These are phyloP conservation scores for Uria aalge DNA, from an alignment of 2,113 vertebrate species.

Conservation along the genomic window DNA sequence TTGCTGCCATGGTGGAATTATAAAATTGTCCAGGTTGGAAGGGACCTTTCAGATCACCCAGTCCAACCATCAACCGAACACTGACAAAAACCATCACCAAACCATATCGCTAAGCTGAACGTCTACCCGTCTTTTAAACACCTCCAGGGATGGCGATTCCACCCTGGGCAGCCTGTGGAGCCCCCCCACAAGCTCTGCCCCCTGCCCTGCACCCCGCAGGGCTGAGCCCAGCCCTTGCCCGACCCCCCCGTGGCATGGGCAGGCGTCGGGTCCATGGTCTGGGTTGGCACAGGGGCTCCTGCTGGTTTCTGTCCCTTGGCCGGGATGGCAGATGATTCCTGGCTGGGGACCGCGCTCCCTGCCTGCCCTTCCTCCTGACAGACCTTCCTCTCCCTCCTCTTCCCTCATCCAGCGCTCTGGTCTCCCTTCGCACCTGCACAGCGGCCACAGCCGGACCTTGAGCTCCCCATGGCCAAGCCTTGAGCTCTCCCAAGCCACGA, in stretches of 20 bases:
- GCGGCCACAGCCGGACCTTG: neutral
- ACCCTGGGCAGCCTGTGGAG: neutral
- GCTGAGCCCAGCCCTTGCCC: neutral
- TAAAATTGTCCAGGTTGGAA: neutral
- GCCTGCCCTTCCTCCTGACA: neutral
- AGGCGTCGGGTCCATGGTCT: fast-evolving
- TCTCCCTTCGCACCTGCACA: neutral
- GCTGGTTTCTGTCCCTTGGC: neutral
- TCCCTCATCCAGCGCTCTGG: neutral
- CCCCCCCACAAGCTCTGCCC: neutral
- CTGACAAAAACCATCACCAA: neutral
- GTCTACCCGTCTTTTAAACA: neutral
- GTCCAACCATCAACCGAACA: neutral
- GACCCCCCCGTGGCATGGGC: fast-evolving
- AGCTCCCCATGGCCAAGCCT: neutral
- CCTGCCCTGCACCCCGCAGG: neutral
- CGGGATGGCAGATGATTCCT: neutral
- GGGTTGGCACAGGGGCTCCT: neutral
- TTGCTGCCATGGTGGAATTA: neutral
- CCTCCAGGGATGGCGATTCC: neutral
- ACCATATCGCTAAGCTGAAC: neutral
- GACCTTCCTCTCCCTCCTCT: neutral
- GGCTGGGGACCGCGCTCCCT: fast-evolving
- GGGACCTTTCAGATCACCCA: neutral
- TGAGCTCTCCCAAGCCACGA: neutral